phyloP scores from a whole-genome alignment of 1,140 invertebrate species.

The Rhopalosiphum padi region DNA sequence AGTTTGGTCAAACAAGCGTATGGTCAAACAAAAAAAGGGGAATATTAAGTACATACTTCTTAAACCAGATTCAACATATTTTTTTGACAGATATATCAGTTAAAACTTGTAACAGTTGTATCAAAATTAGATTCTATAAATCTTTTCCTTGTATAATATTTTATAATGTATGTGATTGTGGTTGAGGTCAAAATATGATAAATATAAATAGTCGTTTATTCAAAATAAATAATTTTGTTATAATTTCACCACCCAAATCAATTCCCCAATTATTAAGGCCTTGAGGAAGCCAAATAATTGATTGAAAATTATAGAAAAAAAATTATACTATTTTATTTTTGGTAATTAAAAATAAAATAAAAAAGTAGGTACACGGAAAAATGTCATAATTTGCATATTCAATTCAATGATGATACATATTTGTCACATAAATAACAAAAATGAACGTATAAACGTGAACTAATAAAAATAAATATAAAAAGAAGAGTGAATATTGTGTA shows the following conservation, averaged over 20 bases:
- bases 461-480: neutral
- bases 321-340: neutral
- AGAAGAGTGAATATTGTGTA: neutral
- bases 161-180: neutral
- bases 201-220: neutral
- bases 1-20: constrained; percentile 4
- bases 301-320: neutral
- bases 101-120: neutral
- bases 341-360: neutral
- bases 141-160: neutral
- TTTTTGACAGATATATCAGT: neutral
- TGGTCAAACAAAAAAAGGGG: neutral
- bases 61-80: neutral
- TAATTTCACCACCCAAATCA: neutral
- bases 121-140: neutral
- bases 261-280: neutral
- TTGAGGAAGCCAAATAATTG: neutral
- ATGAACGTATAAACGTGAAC: neutral
- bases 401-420: neutral
- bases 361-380: neutral
- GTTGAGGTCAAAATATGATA: neutral
- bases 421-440: neutral
- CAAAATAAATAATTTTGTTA: neutral
- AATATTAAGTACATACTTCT: neutral
- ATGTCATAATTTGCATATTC: neutral